These are phyloP conservation scores for Ursus arctos DNA, from an alignment of 2,113 vertebrate genomes.

Conservation along the genomic window DNA sequence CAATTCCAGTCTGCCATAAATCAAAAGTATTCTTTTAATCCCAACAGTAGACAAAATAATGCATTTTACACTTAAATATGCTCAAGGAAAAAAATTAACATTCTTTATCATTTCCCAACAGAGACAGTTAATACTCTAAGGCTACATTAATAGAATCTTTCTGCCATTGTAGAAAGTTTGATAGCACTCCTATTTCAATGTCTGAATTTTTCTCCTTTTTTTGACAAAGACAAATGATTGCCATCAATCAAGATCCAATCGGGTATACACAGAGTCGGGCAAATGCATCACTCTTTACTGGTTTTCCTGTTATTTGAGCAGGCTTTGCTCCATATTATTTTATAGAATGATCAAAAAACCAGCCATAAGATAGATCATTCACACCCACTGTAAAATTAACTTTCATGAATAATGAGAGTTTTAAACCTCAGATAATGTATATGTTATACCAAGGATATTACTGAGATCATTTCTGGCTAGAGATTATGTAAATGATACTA, in stretches of 20 bases:
- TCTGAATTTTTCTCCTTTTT: constrained; percentile 92
- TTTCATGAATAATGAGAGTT: constrained; percentile 94
- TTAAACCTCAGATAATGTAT: constrained; percentile 92
- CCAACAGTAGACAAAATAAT: constrained; percentile 86
- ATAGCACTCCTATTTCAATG: constrained; percentile 94
- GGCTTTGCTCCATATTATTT: constrained; percentile 93
- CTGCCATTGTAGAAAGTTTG: constrained; percentile 93
- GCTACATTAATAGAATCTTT: constrained; percentile 93
- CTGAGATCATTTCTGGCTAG: constrained; percentile 90
- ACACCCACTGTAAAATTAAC: constrained; percentile 94
- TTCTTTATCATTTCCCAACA: constrained; percentile 91
- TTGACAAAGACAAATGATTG: constrained; percentile 96
- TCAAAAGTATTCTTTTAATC: constrained; percentile 85
- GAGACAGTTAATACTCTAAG: constrained; percentile 90
- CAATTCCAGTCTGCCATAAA: constrained; percentile 85
- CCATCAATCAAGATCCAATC: constrained; percentile 96
- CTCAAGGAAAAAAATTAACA: constrained; percentile 89
- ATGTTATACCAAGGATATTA: constrained; percentile 91
- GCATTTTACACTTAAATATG: constrained; percentile 87
- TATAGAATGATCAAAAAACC: constrained; percentile 92
- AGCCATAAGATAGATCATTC: constrained; percentile 92
- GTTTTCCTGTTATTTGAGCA: constrained; percentile 91
- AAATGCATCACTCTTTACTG: constrained; percentile 92
- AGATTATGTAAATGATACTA: constrained; percentile 96
- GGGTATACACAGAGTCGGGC: constrained; percentile 89